Base-by-base conservation (phyloP, 2,888 invertebrate genomes). In the Brassicogethes aeneus region DNA sequence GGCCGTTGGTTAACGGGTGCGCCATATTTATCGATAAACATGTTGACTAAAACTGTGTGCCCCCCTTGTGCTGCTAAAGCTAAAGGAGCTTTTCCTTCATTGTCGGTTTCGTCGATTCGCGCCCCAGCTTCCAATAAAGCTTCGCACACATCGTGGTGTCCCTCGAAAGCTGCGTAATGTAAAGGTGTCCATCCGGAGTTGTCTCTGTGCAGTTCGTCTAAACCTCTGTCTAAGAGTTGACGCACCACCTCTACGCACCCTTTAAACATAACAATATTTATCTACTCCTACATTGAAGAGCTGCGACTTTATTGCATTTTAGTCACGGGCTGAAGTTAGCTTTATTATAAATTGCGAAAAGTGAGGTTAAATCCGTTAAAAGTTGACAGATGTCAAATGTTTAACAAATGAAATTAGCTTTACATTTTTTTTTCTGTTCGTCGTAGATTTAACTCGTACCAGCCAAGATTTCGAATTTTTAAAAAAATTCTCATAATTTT, bases 181-280 rank as follows among this genome's bases (percentile, higher is more conserved):
- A 97, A 66, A 0, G 97, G 94, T 1, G 96, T 95, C 96, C 95
- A 96, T 0, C 96, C 95, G 0, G 90, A 88, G 68, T 94, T 93
- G 63, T 96, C 96, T 14, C 88, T 72, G 60, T 89, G 89, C 45
- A 87, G 87, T 55, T 89, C 89, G 56, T 89, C 89, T 35, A 89
- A 62, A 0, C 89, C 95, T 51, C 92, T 75, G 64, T 90, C 93
- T 12, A 96, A 72, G 32, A 96, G 71, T 59, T 90, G 88, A 14
- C 88, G 77, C 1, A 95, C 94, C 7, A 94, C 91, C 54, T 90
- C 88, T 29, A 86, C 85, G 59, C 85, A 85, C 23, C 82, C 76
- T 75, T 56, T 1, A 36, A 32, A 34, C 23, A 35, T 39, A 15
- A 16, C n/a, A n/a, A n/a, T n/a, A n/a, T n/a, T n/a, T n/a, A n/a